Evolutionary conservation across 2,888 invertebrate species (phyloP), one percentile per base, ranked within the genome.

Genomic region (Andrena haemorrhoa): DNA sequence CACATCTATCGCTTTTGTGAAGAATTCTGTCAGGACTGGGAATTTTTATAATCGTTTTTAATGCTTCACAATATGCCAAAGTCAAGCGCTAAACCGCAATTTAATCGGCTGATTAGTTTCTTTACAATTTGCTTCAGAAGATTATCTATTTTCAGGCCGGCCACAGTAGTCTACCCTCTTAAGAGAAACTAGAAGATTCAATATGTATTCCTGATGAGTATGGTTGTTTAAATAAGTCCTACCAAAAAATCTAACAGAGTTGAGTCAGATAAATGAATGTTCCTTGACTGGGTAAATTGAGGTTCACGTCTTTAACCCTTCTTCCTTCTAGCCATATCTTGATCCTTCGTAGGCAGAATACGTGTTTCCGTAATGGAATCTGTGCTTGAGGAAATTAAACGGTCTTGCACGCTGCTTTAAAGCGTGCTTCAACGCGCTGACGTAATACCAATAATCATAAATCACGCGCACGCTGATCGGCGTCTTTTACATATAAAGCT

Each of bases 291-390:
- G 23, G 20, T 56, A 2, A 23, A 56, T 56, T 10, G 56, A 56
- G 56, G 23, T 56, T 26, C 23, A 26, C 23, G 56, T 56, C 16
- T 56, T 56, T 4, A 56, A 56, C 8, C 23, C 53, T 53, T 53
- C 56, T 56, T 56, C 23, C 23, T 26, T 56, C 10, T 1, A 56
- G 10, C 56, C 23, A 23, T 23, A 56, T 26, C 56, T 23, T 56
- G 56, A 56, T 26, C 23, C 56, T 56, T 26, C 56, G 10, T 0
- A 56, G 26, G 23, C 23, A 56, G 10, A 26, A 56, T 56, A 56
- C 56, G 10, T 56, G 56, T 23, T 56, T 56, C 56, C 56, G 23
- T 56, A 56, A 56, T 56, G 56, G 56, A 56, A 56, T 56, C 56
- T 8, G 23, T 56, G 56, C 23, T 56, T 56, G 23, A 56, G 56